Conservation (phyloP, 2,888 invertebrate species). For the Tipula vernalis region DNA sequence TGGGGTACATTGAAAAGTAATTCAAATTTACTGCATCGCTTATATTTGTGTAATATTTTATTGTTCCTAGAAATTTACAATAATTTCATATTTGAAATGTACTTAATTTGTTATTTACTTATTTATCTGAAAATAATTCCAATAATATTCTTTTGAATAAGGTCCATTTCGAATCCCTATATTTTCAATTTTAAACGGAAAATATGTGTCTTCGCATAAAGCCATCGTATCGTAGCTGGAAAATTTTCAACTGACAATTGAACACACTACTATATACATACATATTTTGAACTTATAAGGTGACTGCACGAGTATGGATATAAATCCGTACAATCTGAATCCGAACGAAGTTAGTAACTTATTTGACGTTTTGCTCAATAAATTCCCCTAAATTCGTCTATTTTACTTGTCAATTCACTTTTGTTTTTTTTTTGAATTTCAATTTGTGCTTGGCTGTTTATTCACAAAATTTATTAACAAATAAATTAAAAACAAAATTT, state of each 20-base stretch:
- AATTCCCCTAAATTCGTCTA: no score
- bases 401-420: no score
- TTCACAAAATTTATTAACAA: no score
- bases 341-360: no score
- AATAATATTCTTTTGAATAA: slow-evolving; percentile 16
- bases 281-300: no score
- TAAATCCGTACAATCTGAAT: no score
- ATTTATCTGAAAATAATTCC: slow-evolving; percentile 13
- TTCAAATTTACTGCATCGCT: neutral
- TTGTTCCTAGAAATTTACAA: neutral
- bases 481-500: no score
- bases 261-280: neutral
- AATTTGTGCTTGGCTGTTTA: no score
- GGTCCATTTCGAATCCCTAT: slow-evolving; percentile 15
- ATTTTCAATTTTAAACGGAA: slow-evolving; percentile 15
- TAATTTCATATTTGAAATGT: neutral
- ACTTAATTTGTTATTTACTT: slow-evolving; percentile 7
- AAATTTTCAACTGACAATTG: neutral
- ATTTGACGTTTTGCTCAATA: no score
- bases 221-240: neutral
- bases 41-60: neutral
- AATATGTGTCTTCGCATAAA: neutral
- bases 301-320: no score
- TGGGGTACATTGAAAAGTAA: slow-evolving; percentile 7
- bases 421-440: no score